phyloP scores from a whole-genome alignment of 2,888 invertebrate species.

The Odontomyia ornata region DNA sequence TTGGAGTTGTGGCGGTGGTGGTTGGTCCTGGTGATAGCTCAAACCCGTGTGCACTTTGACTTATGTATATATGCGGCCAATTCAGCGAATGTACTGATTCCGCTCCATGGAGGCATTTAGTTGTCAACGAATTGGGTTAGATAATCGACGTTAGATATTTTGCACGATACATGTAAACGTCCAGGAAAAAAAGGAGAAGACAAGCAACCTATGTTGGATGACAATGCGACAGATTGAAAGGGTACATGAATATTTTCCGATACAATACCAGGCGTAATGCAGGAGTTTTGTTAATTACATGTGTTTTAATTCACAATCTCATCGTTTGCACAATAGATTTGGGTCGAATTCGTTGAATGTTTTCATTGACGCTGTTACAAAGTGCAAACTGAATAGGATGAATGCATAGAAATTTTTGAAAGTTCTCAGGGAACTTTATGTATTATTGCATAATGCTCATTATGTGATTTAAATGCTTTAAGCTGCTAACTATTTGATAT shows the following conservation, averaged over 20 bases:
- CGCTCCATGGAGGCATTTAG: slow-evolving; percentile 23
- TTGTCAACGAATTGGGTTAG: slow-evolving; percentile 39
- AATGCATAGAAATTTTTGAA: too few species aligned
- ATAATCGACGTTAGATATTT: slow-evolving; percentile 26
- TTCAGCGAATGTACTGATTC: slow-evolving; percentile 23
- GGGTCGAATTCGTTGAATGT: slow-evolving; percentile 17
- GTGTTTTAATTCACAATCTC: neutral
- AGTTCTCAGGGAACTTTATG: too few species aligned
- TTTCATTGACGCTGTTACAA: slow-evolving; percentile 3
- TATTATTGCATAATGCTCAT: too few species aligned
- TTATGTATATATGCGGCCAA: slow-evolving; percentile 24
- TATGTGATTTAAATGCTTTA: too few species aligned
- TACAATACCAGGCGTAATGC: neutral
- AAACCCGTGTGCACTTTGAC: slow-evolving; percentile 33
- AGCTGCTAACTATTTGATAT: too few species aligned
- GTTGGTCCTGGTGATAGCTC: neutral
- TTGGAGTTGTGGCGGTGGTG: neutral
- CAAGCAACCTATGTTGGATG: slow-evolving; percentile 19
- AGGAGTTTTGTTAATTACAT: slow-evolving; percentile 17
- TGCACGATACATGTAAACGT: neutral
- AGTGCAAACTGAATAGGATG: too few species aligned
- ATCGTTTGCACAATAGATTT: neutral
- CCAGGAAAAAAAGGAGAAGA: slow-evolving; percentile 23
- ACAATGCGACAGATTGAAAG: slow-evolving; percentile 27
- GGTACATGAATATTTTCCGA: slow-evolving; percentile 2